Base-by-base conservation (phyloP, 2,113 vertebrate genomes). In the Todiramphus saurophagus region DNA sequence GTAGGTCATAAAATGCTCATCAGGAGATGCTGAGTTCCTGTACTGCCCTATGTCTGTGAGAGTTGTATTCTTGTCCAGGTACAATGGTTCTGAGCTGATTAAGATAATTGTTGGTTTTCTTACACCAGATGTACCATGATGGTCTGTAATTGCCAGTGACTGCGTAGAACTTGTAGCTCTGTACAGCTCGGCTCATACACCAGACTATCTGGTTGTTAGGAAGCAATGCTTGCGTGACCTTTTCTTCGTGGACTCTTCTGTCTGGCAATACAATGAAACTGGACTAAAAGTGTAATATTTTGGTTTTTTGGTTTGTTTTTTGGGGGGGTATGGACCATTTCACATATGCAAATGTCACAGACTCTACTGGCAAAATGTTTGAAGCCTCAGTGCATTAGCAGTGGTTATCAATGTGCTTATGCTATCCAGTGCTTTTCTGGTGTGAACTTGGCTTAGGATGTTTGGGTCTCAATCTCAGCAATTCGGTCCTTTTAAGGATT, bases 321-420 rank as follows among this genome's bases (percentile, higher is more conserved):
- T n/a, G n/a, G n/a, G n/a, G n/a, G n/a, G 18, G 9, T n/a, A 3
- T 13, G 9, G 10, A 24, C 17, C 0, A 1, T 28, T 80, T 48
- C 2, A 35, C 1, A 0, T 1, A 0, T 19, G 28, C 30, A 46
- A 74, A 20, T 35, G 5, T 16, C 14, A 9, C 0, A 43, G 18
- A 7, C 27, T 37, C 11, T 28, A 3, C 7, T 50, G 23, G 21
- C 23, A 41, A 56, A 72, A 43, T 0, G 2, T 30, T 46, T 33
- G 13, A 9, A 50, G 28, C 50, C 30, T 33, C 8, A 51, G 14
- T 46, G 16, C 8, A 8, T 5, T n/a, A 37, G 50, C 7, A 27
- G 39, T 17, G 11, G 35, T 55, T 13, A 11, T n/a, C 4, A 10
- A 15, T 7, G 31, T 28, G 30, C 5, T 23, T 35, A 27, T 39